Base-by-base conservation (phyloP, 1,140 invertebrate genomes). In the Diachasmimorpha longicaudata region DNA sequence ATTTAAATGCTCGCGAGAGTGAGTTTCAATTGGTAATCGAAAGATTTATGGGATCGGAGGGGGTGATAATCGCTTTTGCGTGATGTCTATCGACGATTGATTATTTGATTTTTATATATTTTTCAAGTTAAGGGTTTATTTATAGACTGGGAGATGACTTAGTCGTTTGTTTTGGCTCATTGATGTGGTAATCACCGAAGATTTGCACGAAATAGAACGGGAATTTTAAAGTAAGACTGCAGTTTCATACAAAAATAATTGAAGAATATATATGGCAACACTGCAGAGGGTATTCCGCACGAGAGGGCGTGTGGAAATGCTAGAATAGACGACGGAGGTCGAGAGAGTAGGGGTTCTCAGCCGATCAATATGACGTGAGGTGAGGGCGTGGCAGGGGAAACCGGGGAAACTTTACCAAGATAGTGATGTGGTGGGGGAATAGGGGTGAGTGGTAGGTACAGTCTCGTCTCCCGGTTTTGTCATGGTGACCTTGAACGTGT, bases 311-410 rank as follows among this genome's bases (percentile, higher is more conserved):
- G 48, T 52, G 16, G 48, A n/a, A 52, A 52, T 52, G 48, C 11
- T 52, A 52, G 48, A 42, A 42, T 52, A 52, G 16, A 19, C 48
- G 48, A 52, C 48, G 48, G 70, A 75, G 66, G 73, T 75, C 72
- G 68, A 55, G 69, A 73, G 55, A 77, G 75, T 72, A 55, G 78
- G 46, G 75, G 77, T 79, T 78, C 80, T 72, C n/a, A 70, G 75
- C 78, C 83, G 85, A 86, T 86, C 85, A 85, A 86, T 86, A 86
- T 86, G 80, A 80, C 80, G 80, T 71, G 79, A 79, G 84, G 48
- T n/a, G 83, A 84, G 82, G 83, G 83, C 81, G 83, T 85, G 83
- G 82, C 83, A 83, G 79, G 79, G 81, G 80, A 66, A 77, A 63
- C 77, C 80, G 81, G 81, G 81, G 79, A 79, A 80, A 77, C 80